Conservation (phyloP, 2,113 vertebrate species). For the Nerophis ophidion region DNA sequence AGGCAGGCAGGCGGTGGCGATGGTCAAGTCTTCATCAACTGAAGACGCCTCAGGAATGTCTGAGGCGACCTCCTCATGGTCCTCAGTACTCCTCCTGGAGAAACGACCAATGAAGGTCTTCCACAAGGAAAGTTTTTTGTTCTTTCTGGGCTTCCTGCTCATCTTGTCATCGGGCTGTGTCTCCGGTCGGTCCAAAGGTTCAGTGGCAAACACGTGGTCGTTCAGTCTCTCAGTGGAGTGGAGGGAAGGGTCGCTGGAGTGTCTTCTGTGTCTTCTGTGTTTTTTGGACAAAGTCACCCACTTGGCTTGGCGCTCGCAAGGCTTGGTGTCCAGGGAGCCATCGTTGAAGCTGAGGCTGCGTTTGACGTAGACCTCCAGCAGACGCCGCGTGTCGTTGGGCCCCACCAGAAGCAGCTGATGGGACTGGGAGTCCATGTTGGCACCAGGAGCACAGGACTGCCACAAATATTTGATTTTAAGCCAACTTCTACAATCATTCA, state of each 20-base stretch:
- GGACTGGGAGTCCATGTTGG: conserved; percentile 33
- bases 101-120: conserved; percentile 72
- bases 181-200: not conserved
- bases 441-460: not conserved
- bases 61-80: conserved; percentile 67
- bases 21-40: not conserved
- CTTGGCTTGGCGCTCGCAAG: conserved; percentile 5
- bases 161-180: conserved; percentile 3
- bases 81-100: conserved; percentile 63
- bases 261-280: conserved; percentile 24
- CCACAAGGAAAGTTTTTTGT: conserved; percentile 62
- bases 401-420: conserved; percentile 59
- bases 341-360: conserved; percentile 73
- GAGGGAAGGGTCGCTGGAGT: conserved; percentile 63
- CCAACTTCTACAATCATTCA: no score
- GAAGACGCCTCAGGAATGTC: not conserved
- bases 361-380: conserved; percentile 74
- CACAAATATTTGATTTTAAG: not conserved
- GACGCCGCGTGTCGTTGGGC: conserved; percentile 64
- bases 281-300: conserved; percentile 46
- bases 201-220: rapidly evolving
- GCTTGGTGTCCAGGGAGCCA: rapidly evolving
- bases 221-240: not conserved
- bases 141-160: conserved; percentile 52
- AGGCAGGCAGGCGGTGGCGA: conserved; percentile 20